A percentile compares a stretch with the other conserved stretches of the same genome.
Conservation (phyloP, 1,140 invertebrate species). For the Vanessa tameamea region DNA sequence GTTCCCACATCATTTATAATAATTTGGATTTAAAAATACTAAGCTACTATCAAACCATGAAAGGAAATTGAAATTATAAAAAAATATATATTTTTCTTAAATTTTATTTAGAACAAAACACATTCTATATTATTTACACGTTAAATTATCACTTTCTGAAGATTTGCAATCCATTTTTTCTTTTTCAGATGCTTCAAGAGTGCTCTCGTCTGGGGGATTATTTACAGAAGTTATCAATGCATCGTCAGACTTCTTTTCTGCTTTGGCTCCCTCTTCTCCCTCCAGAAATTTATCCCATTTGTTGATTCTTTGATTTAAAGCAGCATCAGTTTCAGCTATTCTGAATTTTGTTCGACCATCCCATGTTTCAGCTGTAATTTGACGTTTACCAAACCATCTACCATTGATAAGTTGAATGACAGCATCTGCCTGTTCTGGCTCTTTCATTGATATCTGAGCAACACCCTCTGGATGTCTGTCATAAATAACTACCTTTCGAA, state of each 20-base stretch:
- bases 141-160: no score
- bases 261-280: constrained; percentile 60
- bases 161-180: background rate
- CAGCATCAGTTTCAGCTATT: constrained; percentile 94
- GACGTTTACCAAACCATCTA: constrained; percentile 93
- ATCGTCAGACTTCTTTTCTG: constrained; percentile 18
- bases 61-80: no score
- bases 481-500: constrained; percentile 95
- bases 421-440: constrained; percentile 94
- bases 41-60: no score
- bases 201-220: constrained; percentile 27
- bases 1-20: no score
- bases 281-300: constrained; percentile 95
- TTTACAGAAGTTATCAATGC: background rate
- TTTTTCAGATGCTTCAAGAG: background rate
- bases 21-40: no score
- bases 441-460: constrained; percentile 94
- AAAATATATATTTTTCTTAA: background rate
- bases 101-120: background rate
- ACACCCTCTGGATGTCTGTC: constrained; percentile 97
- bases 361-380: constrained; percentile 93
- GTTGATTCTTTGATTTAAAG: constrained; percentile 89
- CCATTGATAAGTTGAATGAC: constrained; percentile 94
- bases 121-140: background rate
- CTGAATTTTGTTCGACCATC: constrained; percentile 98